These are phyloP conservation scores for Xenotilapia caudafasciata DNA, from an alignment of 2,113 vertebrate species.

Conservation along the genomic window DNA sequence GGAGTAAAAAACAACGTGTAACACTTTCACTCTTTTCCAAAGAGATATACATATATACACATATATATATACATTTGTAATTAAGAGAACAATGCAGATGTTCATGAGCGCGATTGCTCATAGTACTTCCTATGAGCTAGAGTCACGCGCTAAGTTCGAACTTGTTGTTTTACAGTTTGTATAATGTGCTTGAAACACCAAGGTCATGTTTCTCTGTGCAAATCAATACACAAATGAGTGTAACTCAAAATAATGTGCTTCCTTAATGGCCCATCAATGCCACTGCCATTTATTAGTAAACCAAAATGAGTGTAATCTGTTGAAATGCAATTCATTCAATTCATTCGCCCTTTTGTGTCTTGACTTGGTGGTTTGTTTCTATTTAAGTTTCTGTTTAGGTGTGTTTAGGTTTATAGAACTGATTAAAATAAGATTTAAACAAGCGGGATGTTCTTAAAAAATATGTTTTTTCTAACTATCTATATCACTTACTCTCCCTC, in stretches of 20 bases:
- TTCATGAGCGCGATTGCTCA: background rate
- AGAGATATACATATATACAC: background rate
- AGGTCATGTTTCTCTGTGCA: background rate
- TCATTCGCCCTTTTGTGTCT: background rate
- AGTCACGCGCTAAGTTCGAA: background rate
- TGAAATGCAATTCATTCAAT: background rate
- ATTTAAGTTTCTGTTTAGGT: background rate
- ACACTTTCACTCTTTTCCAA: background rate
- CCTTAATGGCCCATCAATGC: background rate
- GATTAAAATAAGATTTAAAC: background rate
- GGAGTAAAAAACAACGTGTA: background rate
- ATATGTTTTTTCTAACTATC: background rate
- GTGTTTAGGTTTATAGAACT: background rate
- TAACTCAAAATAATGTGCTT: background rate
- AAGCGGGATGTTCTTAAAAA: background rate
- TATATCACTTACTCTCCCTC: background rate
- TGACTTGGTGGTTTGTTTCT: background rate
- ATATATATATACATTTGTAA: background rate
- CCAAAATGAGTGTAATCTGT: background rate
- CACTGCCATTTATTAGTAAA: slow-evolving; percentile 5
- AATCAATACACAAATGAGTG: slow-evolving; percentile 32
- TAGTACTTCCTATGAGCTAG: background rate
- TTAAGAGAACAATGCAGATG: background rate
- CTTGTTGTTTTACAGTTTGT: background rate
- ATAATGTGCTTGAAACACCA: background rate